Base-by-base conservation (phyloP, 1,140 invertebrate species). In the Lepidurus packardi region DNA sequence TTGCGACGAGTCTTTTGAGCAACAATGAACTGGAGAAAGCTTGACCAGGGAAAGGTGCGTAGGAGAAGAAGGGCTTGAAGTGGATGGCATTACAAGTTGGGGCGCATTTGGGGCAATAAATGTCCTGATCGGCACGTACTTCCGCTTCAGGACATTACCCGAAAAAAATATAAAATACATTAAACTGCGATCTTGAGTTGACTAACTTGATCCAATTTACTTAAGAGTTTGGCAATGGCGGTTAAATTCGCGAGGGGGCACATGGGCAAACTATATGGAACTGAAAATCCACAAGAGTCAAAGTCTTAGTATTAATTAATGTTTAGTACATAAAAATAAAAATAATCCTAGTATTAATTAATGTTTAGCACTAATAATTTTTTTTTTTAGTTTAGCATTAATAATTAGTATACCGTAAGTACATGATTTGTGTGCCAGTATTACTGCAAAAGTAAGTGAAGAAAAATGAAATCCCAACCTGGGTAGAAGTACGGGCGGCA, bases 401-500 rank as follows among this genome's bases (percentile, higher is more conserved):
- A 34, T 3, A 34, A 34, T 34, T 34, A 34, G 34, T 34, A 34
- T 34, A 34, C 34, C 34, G 34, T 34, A 4, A 3, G 3, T 3
- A 2, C 3, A 4, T 34, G 4, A 34, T 34, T 34, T 34, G 34
- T 34, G 4, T 4, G 34, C 34, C 3, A 34, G 4, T 34, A 34
- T 4, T 34, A 34, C 34, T 1, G 21, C 1, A 4, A 65, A 47
- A 47, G 45, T 34, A 34, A 34, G 34, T 34, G 16, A 16, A 47
- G 45, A 47, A 47, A 47, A 47, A 4, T 47, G 44, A 13, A 25
- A 43, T 45, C 16, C 34, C 24, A 21, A 41, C 77, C 65, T 73
- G 79, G 79, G 53, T 80, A 80, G 44, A 79, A 80, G 43, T 75
- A 80, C 4, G 79, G 79, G 13, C 74, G 77, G 73, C 79, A 80